Evolutionary conservation across 2,113 vertebrate species (phyloP).

Genomic region (Tinamus guttatus): DNA sequence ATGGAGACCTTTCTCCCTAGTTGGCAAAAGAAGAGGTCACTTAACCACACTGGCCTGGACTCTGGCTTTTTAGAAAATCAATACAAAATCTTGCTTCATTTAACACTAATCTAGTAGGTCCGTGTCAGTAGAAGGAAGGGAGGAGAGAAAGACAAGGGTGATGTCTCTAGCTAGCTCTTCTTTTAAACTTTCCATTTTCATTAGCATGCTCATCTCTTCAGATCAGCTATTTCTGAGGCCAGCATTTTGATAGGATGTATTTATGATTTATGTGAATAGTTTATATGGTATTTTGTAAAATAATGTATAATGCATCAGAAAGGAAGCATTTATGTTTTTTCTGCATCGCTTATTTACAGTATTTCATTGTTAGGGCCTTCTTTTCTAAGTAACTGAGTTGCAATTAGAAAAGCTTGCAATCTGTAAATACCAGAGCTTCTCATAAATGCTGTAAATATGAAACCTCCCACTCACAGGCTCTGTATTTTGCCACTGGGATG

Average conservation of each 20-base stretch:
- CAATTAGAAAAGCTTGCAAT: background rate
- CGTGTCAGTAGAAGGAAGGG: background rate
- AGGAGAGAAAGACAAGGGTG: background rate
- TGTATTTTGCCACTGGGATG: fast-evolving
- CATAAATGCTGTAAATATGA: background rate
- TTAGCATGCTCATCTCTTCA: background rate
- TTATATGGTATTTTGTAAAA: background rate
- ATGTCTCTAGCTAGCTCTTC: background rate
- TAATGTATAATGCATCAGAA: background rate
- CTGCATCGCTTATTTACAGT: background rate
- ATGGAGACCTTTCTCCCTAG: constrained; percentile 19
- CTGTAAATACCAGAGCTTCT: background rate
- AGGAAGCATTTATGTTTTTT: background rate
- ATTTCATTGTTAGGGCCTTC: background rate
- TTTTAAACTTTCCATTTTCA: background rate
- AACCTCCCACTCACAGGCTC: fast-evolving
- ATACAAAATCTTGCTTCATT: constrained; percentile 56
- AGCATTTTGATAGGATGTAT: background rate
- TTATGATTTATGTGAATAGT: background rate
- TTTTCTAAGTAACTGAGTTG: background rate
- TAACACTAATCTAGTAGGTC: background rate
- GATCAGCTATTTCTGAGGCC: background rate
- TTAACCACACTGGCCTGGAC: constrained; percentile 5
- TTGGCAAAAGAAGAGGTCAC: constrained; percentile 21
- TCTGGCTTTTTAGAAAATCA: background rate